Evolutionary conservation across 1,140 invertebrate species (phyloP), one percentile per base, ranked within the genome.

Genomic region (Diplogasteroides magnus): DNA sequence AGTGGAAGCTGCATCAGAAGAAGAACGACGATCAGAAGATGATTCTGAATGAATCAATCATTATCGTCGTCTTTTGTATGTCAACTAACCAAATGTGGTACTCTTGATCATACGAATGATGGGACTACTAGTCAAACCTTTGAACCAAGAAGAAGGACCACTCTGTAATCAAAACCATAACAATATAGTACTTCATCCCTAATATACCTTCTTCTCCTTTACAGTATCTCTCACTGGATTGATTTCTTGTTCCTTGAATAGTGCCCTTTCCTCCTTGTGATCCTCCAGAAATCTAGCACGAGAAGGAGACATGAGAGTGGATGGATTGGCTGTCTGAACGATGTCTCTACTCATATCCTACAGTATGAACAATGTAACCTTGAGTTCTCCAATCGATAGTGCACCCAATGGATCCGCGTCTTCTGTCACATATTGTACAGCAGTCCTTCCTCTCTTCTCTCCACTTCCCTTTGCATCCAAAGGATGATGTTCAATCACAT

Each of bases 31-130:
- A 62, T 62, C 29, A 55, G 28, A 62, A 19, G 31, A 27, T 1
- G 6, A 11, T 31, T 62, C n/a, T 2, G 23, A 32, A 2, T 62
- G 28, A 11, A 31, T 31, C 1, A 2, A 31, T 11, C 25, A 62
- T 0, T 23, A 31, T 31, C 37, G 23, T 62, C 37, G 3, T 11
- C 19, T 61, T 23, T n/a, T 13, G 19, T 60, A 64, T 25, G n/a
- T 19, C 2, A 19, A 23, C 67, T 56, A 66, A 78, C 77, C 78
- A 13, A 78, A 75, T 2, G 78, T 78, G 13, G 72, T 68, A 32
- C 75, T 80, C 27, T 75, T 27, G 48, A 80, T 80, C 48, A 80
- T 72, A 28, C 73, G 77, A 15, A 70, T 75, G n/a, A 78, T 56
- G 48, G 78, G 77, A 37, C 73, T 73, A 57, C 68, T 79, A 13